These are phyloP conservation scores for Choreutis nemorana DNA, from an alignment of 2,888 invertebrate genomes.

Conservation along the genomic window DNA sequence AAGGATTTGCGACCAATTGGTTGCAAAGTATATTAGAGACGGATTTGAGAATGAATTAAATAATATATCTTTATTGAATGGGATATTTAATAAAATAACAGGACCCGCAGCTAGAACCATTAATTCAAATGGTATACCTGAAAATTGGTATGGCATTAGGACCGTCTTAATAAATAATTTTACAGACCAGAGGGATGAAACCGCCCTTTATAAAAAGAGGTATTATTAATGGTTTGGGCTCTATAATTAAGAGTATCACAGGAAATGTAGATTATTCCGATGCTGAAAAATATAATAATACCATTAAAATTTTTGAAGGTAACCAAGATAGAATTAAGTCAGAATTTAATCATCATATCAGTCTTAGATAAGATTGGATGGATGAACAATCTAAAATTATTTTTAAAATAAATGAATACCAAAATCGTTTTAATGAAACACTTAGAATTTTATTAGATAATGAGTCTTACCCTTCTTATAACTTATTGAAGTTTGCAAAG, in stretches of 20 bases:
- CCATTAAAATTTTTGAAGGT: slow-evolving; percentile 6
- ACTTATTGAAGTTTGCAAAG: not conserved
- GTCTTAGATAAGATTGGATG: slow-evolving; percentile 1
- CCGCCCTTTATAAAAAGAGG: slow-evolving; percentile 10
- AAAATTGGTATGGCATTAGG: too few relatives aligned
- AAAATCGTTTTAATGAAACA: not conserved
- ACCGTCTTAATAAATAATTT: too few relatives aligned
- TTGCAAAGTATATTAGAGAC: too few relatives aligned
- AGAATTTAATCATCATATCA: slow-evolving; percentile 4
- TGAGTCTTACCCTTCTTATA: not conserved
- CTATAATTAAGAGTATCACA: slow-evolving; percentile 7
- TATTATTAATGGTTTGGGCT: slow-evolving; percentile 8
- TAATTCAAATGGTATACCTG: too few relatives aligned
- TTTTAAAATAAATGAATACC: not conserved
- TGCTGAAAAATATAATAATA: not conserved
- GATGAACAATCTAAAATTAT: not conserved
- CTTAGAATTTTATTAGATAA: not conserved
- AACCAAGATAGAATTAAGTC: slow-evolving; percentile 4
- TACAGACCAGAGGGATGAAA: too few relatives aligned
- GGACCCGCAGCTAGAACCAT: too few relatives aligned
- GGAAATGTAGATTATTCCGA: slow-evolving; percentile 4
- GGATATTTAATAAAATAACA: too few relatives aligned
- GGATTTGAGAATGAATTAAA: too few relatives aligned
- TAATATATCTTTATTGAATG: too few relatives aligned
- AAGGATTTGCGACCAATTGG: too few relatives aligned